Evolutionary conservation across 1,140 invertebrate genomes (phyloP).

Genomic region (Zaprionus taronus): DNA sequence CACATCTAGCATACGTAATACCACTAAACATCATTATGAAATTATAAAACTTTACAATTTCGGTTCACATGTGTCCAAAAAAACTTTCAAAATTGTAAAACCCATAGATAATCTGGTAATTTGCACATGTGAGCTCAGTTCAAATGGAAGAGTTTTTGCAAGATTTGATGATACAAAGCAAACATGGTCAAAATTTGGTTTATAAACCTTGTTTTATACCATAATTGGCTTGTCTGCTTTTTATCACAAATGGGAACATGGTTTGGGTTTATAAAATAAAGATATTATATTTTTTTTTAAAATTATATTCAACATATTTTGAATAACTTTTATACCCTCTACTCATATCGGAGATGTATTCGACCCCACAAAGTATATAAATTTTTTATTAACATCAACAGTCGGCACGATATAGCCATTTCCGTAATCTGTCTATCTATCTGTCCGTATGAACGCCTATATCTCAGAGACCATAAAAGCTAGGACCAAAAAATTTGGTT

Average conservation of each 20-base stretch:
- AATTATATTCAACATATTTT: neutral
- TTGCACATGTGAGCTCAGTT: neutral
- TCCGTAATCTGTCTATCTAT: too few species aligned
- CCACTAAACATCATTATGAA: conserved; percentile 16
- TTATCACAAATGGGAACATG: conserved; percentile 15
- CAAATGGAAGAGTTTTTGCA: neutral
- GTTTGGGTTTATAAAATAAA: conserved; percentile 17
- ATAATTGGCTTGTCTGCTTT: neutral
- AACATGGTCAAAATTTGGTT: neutral
- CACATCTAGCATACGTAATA: conserved; percentile 20
- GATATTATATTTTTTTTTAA: neutral
- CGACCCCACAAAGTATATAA: too few species aligned
- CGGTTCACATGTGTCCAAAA: neutral
- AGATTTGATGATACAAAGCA: conserved; percentile 10
- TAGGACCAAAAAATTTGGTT: too few species aligned
- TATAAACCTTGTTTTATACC: neutral
- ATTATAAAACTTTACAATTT: neutral
- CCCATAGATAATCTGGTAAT: neutral
- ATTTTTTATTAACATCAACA: too few species aligned
- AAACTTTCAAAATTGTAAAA: neutral
- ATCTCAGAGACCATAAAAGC: too few species aligned
- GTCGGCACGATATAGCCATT: too few species aligned
- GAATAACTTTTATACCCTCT: neutral
- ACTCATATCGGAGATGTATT: too few species aligned
- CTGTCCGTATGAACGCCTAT: too few species aligned